Base-by-base conservation (phyloP, 2,797 vertebrate genomes). In the Chelmon rostratus region DNA sequence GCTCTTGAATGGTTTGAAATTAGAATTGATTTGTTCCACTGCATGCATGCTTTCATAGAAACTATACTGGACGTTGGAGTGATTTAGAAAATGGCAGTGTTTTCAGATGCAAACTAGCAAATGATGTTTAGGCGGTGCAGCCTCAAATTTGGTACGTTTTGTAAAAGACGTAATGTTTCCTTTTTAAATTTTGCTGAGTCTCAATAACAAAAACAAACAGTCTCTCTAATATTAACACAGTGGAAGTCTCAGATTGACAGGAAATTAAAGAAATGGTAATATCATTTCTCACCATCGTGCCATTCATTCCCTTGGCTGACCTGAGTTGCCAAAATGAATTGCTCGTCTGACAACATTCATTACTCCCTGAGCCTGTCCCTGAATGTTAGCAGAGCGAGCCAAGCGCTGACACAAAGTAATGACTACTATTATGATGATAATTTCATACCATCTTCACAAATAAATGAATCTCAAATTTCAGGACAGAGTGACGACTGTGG, bases 211-310 rank as follows among this genome's bases (percentile, higher is more conserved):
- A 83, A 88, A 83, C 83, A 89, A 87, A 90, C 83, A 80, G 6
- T n/a, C 37, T 21, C 37, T 77, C 44, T 62, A 46, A 79, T 88
- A 81, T 87, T 65, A 83, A 71, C 82, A 57, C 71, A 23, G 58
- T 65, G 62, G 68, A 69, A 63, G 68, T 62, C 35, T 87, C 67
- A 86, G 86, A 86, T 84, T 81, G 87, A 90, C 88, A 92, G 91
- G 93, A 93, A 93, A 93, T 91, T 90, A 93, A 92, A 91, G 86
- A 81, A 91, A 85, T 77, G 64, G 68, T 74, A 86, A 89, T 92
- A 92, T 91, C 68, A 84, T 82, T 75, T 72, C 87, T 68, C 65
- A 85, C 80, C 62, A 81, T 82, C 33, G 37, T 78, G 79, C 73
- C 85, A 79, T 89, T 91, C 82, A 83, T 75, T 88, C 83, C 83